Conservation (phyloP, 2,888 invertebrate species). For the Troglohyphantes excavatus region DNA sequence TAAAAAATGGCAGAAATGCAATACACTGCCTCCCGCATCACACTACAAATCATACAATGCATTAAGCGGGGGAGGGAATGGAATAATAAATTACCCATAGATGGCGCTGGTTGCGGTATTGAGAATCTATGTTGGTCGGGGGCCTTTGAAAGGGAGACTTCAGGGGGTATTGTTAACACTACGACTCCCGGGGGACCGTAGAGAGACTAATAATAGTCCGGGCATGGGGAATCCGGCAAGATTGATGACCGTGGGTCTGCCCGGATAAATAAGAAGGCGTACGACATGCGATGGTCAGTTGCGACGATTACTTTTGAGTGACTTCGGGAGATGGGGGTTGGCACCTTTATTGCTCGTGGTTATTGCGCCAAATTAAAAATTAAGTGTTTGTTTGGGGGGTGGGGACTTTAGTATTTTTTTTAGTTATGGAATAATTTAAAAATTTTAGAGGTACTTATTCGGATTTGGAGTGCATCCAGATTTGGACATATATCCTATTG, state of each 20-base stretch:
- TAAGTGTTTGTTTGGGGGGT: too few relatives aligned
- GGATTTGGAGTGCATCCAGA: too few relatives aligned
- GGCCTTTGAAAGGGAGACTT: conserved; percentile 53
- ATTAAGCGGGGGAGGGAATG: conserved; percentile 45
- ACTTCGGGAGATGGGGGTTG: conserved; percentile 8
- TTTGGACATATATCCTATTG: too few relatives aligned
- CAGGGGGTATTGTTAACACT: conserved; percentile 69
- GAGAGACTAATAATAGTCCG: conserved; percentile 58
- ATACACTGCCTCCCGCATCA: conserved; percentile 49
- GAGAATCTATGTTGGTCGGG: conserved; percentile 33
- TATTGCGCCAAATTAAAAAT: not conserved
- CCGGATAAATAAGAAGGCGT: conserved; percentile 68
- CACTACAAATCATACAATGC: conserved; percentile 69
- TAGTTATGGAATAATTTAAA: too few relatives aligned
- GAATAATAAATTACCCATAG: conserved; percentile 69
- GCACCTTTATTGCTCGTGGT: conserved; percentile 25
- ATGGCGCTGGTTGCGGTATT: conserved; percentile 55
- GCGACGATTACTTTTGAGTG: conserved; percentile 62
- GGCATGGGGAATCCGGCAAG: conserved; percentile 56
- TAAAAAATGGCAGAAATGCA: conserved; percentile 44
- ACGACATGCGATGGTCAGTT: conserved; percentile 61
- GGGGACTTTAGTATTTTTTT: too few relatives aligned
- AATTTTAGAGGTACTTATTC: too few relatives aligned
- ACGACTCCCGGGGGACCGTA: conserved; percentile 3
- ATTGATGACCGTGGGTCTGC: conserved; percentile 53